A percentile compares a stretch with the other conserved stretches of the same genome.
Conservation (phyloP, 2,113 vertebrate genomes). For the Dipodomys ordii region DNA sequence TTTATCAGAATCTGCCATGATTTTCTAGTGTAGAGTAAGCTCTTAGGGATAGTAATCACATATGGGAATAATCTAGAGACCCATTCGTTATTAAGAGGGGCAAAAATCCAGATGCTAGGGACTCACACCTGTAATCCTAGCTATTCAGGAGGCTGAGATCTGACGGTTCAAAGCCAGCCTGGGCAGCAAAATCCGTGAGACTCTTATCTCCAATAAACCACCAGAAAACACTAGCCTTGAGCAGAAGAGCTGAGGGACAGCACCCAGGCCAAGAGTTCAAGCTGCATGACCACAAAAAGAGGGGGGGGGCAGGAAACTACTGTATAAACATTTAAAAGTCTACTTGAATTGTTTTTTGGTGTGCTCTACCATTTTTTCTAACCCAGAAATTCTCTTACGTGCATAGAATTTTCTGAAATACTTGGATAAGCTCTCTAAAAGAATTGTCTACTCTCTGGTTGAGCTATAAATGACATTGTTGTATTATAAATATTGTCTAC, state of each 20-base stretch:
- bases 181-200: too few species aligned
- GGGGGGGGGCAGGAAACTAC: not conserved
- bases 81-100: not conserved
- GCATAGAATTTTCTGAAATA: not conserved
- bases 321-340: not conserved
- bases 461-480: not conserved
- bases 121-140: too few species aligned
- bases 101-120: too few species aligned
- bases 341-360: not conserved
- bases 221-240: too few species aligned
- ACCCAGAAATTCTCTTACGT: not conserved
- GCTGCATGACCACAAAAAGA: too few species aligned
- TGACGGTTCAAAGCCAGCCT: too few species aligned
- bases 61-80: not conserved
- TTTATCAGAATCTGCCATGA: not conserved
- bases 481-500: constrained; percentile 18
- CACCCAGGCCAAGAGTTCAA: too few species aligned
- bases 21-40: not conserved
- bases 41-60: not conserved
- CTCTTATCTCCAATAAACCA: too few species aligned
- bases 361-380: constrained; percentile 16
- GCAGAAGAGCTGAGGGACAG: too few species aligned
- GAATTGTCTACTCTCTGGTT: not conserved
- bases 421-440: not conserved
- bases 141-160: too few species aligned